These are phyloP conservation scores for Rotaria macrura DNA, from an alignment of 2,888 invertebrate species.

Conservation along the genomic window DNA sequence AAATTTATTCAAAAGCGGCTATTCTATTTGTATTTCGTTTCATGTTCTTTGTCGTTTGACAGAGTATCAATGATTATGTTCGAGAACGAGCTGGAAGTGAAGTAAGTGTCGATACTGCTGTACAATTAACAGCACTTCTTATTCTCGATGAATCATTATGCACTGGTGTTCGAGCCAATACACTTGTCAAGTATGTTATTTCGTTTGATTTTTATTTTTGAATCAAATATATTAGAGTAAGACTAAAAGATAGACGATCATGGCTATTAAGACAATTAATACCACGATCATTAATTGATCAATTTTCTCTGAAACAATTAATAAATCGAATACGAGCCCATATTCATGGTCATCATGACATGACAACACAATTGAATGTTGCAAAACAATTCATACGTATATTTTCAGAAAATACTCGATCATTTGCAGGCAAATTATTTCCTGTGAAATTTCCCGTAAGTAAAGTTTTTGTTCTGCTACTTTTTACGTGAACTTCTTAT, in stretches of 20 bases:
- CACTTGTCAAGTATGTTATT: background rate
- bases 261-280: background rate
- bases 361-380: background rate
- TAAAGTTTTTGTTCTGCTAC: background rate
- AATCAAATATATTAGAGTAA: background rate
- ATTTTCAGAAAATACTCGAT: background rate
- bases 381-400: background rate
- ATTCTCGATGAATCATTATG: slow-evolving; percentile 10
- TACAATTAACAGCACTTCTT: slow-evolving; percentile 4
- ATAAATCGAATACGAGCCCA: background rate
- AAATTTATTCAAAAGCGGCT: background rate
- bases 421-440: background rate
- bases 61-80: slow-evolving; percentile 11
- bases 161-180: background rate
- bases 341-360: background rate
- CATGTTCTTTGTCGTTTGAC: background rate
- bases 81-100: slow-evolving; percentile 18
- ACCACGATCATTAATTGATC: background rate
- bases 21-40: background rate
- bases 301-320: slow-evolving; percentile 1
- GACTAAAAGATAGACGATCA: background rate
- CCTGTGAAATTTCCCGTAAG: slow-evolving; percentile 5
- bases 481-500: background rate
- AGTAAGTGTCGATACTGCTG: background rate
- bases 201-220: too few relatives aligned